A percentile compares a stretch with the other conserved stretches of the same genome.
phyloP scores from a whole-genome alignment of 2,797 vertebrate genomes.

The Enteromius trimaculatus region DNA sequence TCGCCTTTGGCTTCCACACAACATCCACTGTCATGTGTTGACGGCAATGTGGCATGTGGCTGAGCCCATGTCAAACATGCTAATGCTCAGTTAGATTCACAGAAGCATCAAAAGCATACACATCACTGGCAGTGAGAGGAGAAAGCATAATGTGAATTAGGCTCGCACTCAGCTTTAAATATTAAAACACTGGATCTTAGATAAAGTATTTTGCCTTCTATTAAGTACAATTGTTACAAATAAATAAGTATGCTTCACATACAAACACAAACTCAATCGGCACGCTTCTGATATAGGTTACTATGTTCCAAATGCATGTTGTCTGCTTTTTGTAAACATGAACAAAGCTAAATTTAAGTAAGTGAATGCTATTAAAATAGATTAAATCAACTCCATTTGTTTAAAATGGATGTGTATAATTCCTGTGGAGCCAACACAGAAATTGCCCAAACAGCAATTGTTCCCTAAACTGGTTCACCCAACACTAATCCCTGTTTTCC shows the following conservation, averaged over 20 bases:
- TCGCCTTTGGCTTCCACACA: slow-evolving; percentile 46
- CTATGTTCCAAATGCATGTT: slow-evolving; percentile 9
- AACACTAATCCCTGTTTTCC: neutral
- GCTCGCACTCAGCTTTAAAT: slow-evolving; percentile 6
- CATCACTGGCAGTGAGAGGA: neutral
- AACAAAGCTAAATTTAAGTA: neutral
- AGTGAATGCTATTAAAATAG: slow-evolving; percentile 22
- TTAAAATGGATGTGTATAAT: slow-evolving; percentile 3
- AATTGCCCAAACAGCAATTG: neutral
- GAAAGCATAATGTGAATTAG: neutral
- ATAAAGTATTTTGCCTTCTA: neutral
- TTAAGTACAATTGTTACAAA: neutral
- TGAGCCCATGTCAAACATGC: slow-evolving; percentile 32
- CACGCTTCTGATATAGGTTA: slow-evolving; percentile 23
- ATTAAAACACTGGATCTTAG: neutral
- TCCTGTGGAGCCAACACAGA: neutral
- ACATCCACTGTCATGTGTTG: slow-evolving; percentile 37
- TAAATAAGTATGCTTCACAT: slow-evolving; percentile 3
- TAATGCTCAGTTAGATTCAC: slow-evolving; percentile 8
- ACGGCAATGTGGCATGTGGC: slow-evolving; percentile 11
- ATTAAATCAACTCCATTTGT: slow-evolving; percentile 11
- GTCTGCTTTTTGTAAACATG: neutral
- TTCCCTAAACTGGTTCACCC: neutral
- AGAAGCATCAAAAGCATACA: slow-evolving; percentile 7
- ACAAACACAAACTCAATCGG: neutral